A percentile compares a stretch with the other conserved stretches of the same genome.
phyloP scores from a whole-genome alignment of 2,888 invertebrate species.

The Crepidodera aurea region DNA sequence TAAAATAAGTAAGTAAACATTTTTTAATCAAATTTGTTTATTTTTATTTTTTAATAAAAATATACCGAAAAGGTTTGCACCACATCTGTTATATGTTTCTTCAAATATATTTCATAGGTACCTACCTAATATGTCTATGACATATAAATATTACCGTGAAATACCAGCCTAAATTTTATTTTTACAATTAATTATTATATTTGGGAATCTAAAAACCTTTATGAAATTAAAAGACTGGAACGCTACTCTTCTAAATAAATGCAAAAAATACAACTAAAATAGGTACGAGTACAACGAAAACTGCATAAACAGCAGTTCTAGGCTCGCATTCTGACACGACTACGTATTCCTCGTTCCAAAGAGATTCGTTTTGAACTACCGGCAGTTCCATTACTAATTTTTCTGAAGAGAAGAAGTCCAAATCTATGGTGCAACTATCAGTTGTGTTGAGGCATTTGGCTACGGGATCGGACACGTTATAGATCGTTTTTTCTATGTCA shows the following conservation, averaged over 20 bases:
- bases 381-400: constrained; percentile 76
- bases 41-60: too few relatives aligned
- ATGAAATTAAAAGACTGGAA: too few relatives aligned
- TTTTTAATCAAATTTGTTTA: too few relatives aligned
- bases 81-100: too few relatives aligned
- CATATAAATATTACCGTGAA: too few relatives aligned
- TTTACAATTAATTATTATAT: too few relatives aligned
- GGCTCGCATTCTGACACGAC: constrained; percentile 80
- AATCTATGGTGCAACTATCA: constrained; percentile 68
- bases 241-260: constrained; percentile 74
- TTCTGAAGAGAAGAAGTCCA: constrained; percentile 75
- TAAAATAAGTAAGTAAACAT: too few relatives aligned
- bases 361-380: constrained; percentile 68
- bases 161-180: too few relatives aligned
- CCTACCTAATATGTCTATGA: too few relatives aligned
- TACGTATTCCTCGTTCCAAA: constrained; percentile 78
- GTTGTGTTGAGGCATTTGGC: constrained; percentile 72
- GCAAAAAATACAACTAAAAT: constrained; percentile 75
- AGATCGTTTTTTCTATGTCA: constrained; percentile 74
- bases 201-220: too few relatives aligned
- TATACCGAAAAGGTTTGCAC: too few relatives aligned
- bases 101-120: too few relatives aligned
- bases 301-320: constrained; percentile 72
- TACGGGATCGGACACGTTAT: constrained; percentile 71
- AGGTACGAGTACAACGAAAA: constrained; percentile 76